Evolutionary conservation across 1,140 invertebrate genomes (phyloP).

Genomic region (Danaus melanippus): DNA sequence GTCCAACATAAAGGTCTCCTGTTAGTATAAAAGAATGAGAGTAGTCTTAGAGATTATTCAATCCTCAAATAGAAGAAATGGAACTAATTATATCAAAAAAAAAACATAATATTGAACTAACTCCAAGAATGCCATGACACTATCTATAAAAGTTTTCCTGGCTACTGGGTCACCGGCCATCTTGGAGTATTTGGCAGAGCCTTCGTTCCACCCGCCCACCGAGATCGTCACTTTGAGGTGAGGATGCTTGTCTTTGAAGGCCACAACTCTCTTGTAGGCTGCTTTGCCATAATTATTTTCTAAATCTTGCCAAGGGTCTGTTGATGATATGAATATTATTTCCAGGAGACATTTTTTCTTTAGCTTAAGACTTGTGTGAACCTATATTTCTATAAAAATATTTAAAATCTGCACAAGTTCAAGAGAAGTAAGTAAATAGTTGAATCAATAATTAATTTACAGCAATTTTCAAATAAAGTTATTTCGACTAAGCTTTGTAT

Average conservation of each 20-base stretch:
- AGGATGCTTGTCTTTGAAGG: conserved; percentile 78
- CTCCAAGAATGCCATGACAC: conserved; percentile 76
- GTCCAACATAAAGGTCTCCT: no score
- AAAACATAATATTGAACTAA: conserved; percentile 35
- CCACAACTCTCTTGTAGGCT: conserved; percentile 79
- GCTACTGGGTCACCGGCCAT: conserved; percentile 75
- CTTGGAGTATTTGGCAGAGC: conserved; percentile 83
- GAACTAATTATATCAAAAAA: background rate
- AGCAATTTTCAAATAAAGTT: no score
- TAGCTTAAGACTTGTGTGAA: no score
- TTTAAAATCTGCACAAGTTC: no score
- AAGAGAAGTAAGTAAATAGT: no score
- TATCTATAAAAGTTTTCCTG: conserved; percentile 77
- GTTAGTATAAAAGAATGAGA: background rate
- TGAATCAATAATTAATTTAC: no score
- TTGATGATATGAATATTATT: background rate
- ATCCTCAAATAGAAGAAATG: background rate
- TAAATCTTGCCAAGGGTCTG: conserved; percentile 83
- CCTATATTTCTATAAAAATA: no score
- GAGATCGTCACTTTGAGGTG: conserved; percentile 83
- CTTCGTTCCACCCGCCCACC: conserved; percentile 92
- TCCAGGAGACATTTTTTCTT: background rate
- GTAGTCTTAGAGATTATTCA: background rate
- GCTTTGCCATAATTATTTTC: conserved; percentile 81
- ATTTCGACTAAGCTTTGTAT: no score